Percentiles rank a stretch among this genome's conserved stretches.
phyloP scores from a whole-genome alignment of 1,140 invertebrate species.

The Drosophila subpulchrella region DNA sequence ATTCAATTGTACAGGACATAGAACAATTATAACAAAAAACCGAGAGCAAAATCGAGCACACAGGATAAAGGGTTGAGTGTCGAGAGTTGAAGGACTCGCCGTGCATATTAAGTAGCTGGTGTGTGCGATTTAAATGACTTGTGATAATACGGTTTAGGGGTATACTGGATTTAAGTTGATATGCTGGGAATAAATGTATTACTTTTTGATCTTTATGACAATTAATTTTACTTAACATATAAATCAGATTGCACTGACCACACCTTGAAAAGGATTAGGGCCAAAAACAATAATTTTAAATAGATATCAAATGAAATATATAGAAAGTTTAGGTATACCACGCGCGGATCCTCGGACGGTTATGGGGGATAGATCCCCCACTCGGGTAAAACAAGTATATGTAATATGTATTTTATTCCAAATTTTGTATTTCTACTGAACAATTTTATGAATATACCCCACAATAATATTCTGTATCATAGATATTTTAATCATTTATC shows the following conservation, averaged over 20 bases:
- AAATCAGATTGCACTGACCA: too few species aligned
- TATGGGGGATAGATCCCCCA: too few species aligned
- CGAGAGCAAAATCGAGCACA: slow-evolving; percentile 32
- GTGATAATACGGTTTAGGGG: not conserved
- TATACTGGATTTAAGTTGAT: not conserved
- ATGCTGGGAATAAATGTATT: not conserved
- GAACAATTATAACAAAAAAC: slow-evolving; percentile 73
- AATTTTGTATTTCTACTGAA: too few species aligned
- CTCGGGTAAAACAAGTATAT: too few species aligned
- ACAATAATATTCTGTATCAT: too few species aligned
- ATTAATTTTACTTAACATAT: not conserved
- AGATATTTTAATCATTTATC: too few species aligned
- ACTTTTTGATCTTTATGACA: not conserved
- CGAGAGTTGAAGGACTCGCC: slow-evolving; percentile 57
- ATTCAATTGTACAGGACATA: slow-evolving; percentile 65
- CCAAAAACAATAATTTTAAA: not conserved
- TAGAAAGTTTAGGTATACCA: too few species aligned
- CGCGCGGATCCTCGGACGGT: too few species aligned
- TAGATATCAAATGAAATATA: too few species aligned
- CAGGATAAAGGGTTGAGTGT: slow-evolving; percentile 36
- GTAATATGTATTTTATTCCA: too few species aligned
- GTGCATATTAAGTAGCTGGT: slow-evolving; percentile 66
- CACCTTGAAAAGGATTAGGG: too few species aligned
- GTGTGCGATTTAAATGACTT: not conserved
- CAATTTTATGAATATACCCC: too few species aligned